Percentiles rank a stretch among this genome's conserved stretches.
These are phyloP conservation scores for Taenaris catops DNA, from an alignment of 2,888 invertebrate species.

Conservation along the genomic window DNA sequence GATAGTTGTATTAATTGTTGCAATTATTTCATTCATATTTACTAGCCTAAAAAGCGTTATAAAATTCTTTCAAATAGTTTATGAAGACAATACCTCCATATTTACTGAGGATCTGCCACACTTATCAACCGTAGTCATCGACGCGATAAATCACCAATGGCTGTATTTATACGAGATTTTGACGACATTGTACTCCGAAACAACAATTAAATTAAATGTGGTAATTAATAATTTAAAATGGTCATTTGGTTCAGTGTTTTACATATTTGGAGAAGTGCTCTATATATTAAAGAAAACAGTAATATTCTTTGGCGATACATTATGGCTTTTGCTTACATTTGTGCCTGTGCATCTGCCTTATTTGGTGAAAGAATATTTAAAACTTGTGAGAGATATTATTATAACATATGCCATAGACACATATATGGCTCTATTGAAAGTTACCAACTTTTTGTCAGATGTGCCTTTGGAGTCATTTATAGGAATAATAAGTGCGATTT, in stretches of 20 bases:
- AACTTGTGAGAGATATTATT: constrained; percentile 34
- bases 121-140: constrained; percentile 20
- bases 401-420: constrained; percentile 37
- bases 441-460: constrained; percentile 67
- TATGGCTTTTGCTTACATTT: constrained; percentile 63
- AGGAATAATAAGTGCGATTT: constrained; percentile 56
- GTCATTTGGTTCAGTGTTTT: constrained; percentile 32
- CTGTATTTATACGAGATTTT: constrained; percentile 33
- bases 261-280: constrained; percentile 44
- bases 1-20: too few relatives aligned
- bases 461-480: constrained; percentile 68
- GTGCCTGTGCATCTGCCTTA: constrained; percentile 60
- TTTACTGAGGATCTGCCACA: constrained; percentile 61
- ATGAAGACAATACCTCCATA: constrained; percentile 60
- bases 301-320: constrained; percentile 53
- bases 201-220: constrained; percentile 32
- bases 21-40: constrained; percentile 34
- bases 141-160: constrained; percentile 23
- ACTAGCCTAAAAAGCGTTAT: constrained; percentile 35
- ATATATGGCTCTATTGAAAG: constrained; percentile 52
- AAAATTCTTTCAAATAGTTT: constrained; percentile 57
- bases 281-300: constrained; percentile 42
- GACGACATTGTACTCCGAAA: constrained; percentile 28
- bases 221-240: constrained; percentile 33
- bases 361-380: constrained; percentile 38